Evolutionary conservation across 37 sponge, comb jelly and placozoan species (phyloP).

Genomic region (Ianthella basta): DNA sequence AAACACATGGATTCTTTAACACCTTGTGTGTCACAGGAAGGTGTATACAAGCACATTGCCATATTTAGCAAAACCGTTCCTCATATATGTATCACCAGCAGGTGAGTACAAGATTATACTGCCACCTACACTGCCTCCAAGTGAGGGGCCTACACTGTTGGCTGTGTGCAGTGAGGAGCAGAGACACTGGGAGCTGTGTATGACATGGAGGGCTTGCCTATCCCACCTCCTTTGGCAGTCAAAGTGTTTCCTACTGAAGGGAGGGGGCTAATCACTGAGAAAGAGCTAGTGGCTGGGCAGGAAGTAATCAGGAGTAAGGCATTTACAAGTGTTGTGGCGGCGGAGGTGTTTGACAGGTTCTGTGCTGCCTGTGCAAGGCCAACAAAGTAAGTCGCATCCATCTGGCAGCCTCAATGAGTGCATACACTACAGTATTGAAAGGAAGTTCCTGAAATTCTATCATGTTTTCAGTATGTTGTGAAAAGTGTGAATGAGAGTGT

Average conservation of each 20-base stretch:
- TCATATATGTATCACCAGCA: no score
- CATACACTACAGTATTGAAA: no score
- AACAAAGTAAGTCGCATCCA: no score
- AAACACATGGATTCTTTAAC: slow-evolving; percentile 1
- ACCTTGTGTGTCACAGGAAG: no score
- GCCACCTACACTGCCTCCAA: not conserved
- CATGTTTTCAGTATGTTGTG: no score
- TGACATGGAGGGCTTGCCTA: not conserved
- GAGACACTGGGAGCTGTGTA: no score
- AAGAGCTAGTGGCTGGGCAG: not conserved
- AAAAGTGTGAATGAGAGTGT: no score
- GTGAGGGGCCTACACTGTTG: no score
- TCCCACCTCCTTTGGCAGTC: not conserved
- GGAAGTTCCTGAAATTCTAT: no score
- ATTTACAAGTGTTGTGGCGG: not conserved
- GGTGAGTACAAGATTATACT: not conserved
- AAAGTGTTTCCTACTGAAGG: slow-evolving; percentile 8
- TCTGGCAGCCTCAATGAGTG: no score
- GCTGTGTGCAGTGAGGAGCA: no score
- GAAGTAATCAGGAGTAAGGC: not conserved
- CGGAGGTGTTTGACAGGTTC: not conserved
- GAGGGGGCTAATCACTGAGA: not conserved
- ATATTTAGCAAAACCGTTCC: not conserved
- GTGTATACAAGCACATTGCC: not conserved
- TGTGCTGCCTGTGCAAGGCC: not conserved